phyloP scores from a whole-genome alignment of 2,113 vertebrate genomes.

The Haemorhous mexicanus region DNA sequence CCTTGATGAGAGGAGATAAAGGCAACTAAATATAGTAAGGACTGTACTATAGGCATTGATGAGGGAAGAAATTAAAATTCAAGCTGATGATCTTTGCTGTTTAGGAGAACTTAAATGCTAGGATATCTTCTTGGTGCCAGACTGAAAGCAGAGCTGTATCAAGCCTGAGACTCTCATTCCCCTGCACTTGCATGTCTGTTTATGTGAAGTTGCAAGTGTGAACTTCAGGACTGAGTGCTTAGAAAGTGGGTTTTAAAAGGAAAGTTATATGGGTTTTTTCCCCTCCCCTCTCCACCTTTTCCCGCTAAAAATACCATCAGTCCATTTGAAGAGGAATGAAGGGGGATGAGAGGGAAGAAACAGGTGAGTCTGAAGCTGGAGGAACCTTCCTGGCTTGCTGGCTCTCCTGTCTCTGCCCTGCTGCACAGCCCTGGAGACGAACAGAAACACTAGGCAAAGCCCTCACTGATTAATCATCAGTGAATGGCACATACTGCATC shows the following conservation, averaged over 20 bases:
- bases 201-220: neutral
- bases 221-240: neutral
- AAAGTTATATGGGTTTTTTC: neutral
- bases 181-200: neutral
- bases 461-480: neutral
- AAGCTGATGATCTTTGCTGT: neutral
- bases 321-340: neutral
- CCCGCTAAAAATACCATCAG: neutral
- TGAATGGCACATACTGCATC: neutral
- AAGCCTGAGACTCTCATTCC: neutral
- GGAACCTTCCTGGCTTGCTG: neutral
- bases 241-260: neutral
- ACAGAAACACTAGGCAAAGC: neutral
- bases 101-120: neutral
- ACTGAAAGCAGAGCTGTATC: neutral
- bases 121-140: neutral
- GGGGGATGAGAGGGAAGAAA: neutral
- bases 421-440: neutral
- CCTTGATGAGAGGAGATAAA: neutral
- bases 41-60: neutral
- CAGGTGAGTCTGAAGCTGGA: neutral
- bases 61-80: neutral
- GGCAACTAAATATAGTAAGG: neutral
- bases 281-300: rapidly evolving
- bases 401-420: neutral